Evolutionary conservation across 2,113 vertebrate species (phyloP), one percentile per base, ranked within the genome.

Genomic region (Phalacrocorax pelagicus): DNA sequence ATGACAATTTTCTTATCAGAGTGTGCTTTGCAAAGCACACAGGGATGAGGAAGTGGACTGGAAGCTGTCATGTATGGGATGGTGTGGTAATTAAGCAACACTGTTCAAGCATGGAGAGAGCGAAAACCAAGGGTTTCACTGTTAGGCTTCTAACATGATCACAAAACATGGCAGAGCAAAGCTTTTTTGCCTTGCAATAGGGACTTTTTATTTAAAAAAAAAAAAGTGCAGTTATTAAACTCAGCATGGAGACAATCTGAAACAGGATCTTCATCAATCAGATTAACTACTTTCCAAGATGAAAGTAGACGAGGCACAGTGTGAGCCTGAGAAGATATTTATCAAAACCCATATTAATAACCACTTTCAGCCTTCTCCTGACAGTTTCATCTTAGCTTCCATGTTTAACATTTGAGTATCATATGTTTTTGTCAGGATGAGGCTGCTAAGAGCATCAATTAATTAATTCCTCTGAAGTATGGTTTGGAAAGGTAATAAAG

Each of bases 191-290:
- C 94, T 94, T 92, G 95, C 91, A 96, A 95, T 95, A 96, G 81
- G 51, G 85, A 75, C 67, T 90, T 97, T 84, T 96, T 92, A 87
- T 92, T 90, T 93, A 24, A n/a, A 36, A 96, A 67, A 46, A 46
- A 96, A 96, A 96, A 96, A 94, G 73, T 84, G 72, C 80, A 78
- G 70, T 98, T 98, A 98, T 98, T 98, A 98, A 98, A 97, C 98
- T 92, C 98, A 98, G 98, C 98, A 98, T 98, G 97, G 98, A 98
- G 98, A 98, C 98, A 98, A 98, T 99, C 98, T 98, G 98, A 98
- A 98, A 98, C 96, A 96, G 97, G 98, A 99, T 98, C 98, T 99
- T 98, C 98, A 99, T 99, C 99, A 98, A 98, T 99, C 99, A 99
- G 98, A 98, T 98, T 98, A 98, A 98, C 98, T 98, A 98, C 98